Evolutionary conservation across 2,113 vertebrate genomes (phyloP).

Genomic region (Indicator indicator): DNA sequence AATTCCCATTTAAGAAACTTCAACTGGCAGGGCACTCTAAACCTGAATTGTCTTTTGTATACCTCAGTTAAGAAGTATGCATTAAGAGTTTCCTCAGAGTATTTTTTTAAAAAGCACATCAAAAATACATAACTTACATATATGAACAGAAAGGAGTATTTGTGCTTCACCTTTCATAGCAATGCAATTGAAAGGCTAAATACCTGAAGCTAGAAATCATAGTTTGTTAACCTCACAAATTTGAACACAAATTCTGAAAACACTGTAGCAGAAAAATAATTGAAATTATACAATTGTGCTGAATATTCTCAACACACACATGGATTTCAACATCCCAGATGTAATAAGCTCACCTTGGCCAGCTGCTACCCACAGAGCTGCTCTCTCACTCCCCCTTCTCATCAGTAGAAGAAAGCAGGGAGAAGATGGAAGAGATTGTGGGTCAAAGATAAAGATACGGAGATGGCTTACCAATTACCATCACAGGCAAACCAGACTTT

Average conservation of each 20-base stretch:
- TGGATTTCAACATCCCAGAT: background rate
- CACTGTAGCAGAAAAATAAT: background rate
- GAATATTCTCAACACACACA: background rate
- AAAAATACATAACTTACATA: background rate
- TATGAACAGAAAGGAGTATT: fast-evolving
- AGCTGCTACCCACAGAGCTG: background rate
- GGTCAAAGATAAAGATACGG: background rate
- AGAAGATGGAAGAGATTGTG: background rate
- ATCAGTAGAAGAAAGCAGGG: background rate
- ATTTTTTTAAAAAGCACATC: background rate
- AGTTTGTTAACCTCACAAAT: background rate
- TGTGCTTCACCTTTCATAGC: background rate
- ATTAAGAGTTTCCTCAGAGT: background rate
- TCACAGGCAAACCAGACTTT: background rate
- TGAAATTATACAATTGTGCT: background rate
- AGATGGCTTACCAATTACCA: background rate
- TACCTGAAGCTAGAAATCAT: background rate
- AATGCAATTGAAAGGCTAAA: background rate
- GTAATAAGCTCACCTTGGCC: background rate
- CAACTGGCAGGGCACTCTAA: background rate
- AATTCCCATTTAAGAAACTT: background rate
- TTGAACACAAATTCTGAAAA: background rate
- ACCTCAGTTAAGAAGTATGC: background rate
- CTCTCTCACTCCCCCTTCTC: background rate
- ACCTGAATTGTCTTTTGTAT: background rate